Percentiles rank a stretch among this genome's conserved stretches.
These are phyloP conservation scores for Poecilia gillii DNA, from an alignment of 2,797 vertebrate species.

Conservation along the genomic window DNA sequence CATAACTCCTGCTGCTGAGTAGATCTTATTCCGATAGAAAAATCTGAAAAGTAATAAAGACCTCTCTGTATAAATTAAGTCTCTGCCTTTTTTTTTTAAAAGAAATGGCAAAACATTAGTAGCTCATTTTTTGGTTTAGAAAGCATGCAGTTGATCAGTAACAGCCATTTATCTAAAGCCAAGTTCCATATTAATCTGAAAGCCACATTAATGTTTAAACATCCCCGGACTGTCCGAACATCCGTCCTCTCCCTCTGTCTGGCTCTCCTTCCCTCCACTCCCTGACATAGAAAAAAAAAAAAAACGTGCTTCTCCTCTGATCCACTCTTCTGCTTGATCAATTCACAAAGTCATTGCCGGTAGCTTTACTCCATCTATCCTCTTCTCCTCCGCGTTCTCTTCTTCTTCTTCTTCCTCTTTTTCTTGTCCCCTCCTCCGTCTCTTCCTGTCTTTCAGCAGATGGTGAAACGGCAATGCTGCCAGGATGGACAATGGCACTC, in stretches of 20 bases:
- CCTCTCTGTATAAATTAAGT: constrained; percentile 45
- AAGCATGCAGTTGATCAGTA: constrained; percentile 66
- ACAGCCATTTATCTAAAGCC: constrained; percentile 57
- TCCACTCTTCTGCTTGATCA: constrained; percentile 74
- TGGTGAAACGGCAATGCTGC: constrained; percentile 68
- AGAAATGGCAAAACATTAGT: constrained; percentile 47
- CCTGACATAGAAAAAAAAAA: constrained; percentile 34
- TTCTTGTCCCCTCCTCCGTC: constrained; percentile 30
- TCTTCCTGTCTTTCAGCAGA: constrained; percentile 64
- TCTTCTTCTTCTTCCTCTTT: constrained; percentile 32
- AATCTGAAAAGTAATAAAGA: constrained; percentile 52
- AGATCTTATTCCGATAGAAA: constrained; percentile 45
- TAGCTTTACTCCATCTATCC: constrained; percentile 68
- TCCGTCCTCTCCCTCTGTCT: constrained; percentile 60
- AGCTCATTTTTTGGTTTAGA: constrained; percentile 60
- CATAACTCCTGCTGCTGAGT: constrained; percentile 42
- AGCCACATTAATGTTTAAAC: constrained; percentile 70
- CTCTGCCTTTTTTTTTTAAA: constrained; percentile 39
- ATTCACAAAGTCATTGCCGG: constrained; percentile 80
- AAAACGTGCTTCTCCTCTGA: constrained; percentile 74
- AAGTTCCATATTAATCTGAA: constrained; percentile 57
- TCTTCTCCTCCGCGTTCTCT: constrained; percentile 62
- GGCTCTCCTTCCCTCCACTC: constrained; percentile 72
- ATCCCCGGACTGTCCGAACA: constrained; percentile 67
- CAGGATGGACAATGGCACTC: constrained; percentile 72